Base-by-base conservation (phyloP, 2,888 invertebrate species). In the Macrosiphum euphorbiae region DNA sequence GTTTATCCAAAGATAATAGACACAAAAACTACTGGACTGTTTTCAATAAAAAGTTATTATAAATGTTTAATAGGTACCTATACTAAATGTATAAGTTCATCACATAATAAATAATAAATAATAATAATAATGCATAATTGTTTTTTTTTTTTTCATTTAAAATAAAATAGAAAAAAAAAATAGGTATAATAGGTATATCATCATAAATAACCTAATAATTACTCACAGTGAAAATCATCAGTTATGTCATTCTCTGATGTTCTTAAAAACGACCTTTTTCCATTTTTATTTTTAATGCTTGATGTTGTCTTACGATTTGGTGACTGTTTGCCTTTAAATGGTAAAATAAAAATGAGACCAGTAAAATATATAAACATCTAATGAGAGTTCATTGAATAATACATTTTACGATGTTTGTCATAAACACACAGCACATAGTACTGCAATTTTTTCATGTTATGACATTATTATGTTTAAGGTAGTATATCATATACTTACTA, bases 201-300 rank as follows among this genome's bases (percentile, higher is more conserved):
- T 55, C 20, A 58, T 26, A 24, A 58, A 58, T 44, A 44, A 44
- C 44, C 44, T 35, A 16, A 67, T 35, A 5, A 78, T 35, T 67
- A 91, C 91, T 91, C 44, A 91, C 91, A 28, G 10, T 28, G 41
- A 28, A 78, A 35, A 2, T 90, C 78, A 24, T 90, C 44, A 47
- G 5, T 20, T 11, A 26, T 3, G 52, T 67, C 35, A 67, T 44
- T n/a, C 7, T 87, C 35, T 35, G 50, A 35, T 89, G 44, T 35
- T 55, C 8, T 10, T 26, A 50, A 67, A 50, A 87, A 28, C 67
- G 67, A 88, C 11, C 92, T 92, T 88, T 92, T 92, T 2, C 41
- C 5, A 41, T 28, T 67, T 16, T 52, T 52, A 28, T 88, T 92
- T 52, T 87, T 20, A 50, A 24, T 16, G 10, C 35, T 4, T 4